These are phyloP conservation scores for Torymus auratus DNA, from an alignment of 2,888 invertebrate species.

Conservation along the genomic window DNA sequence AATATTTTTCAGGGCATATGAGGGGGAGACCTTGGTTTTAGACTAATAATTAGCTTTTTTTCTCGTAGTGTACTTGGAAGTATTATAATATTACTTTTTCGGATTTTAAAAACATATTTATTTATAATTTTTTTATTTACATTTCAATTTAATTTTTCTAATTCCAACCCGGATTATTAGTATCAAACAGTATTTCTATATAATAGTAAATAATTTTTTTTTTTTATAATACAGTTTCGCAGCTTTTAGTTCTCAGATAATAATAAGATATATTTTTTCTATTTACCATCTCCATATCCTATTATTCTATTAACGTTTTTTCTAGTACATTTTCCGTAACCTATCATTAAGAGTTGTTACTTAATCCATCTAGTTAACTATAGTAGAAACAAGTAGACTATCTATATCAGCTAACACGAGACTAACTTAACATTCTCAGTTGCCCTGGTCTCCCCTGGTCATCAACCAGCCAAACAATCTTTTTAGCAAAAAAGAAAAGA, in stretches of 20 bases:
- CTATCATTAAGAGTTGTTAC: too few relatives aligned
- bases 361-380: too few relatives aligned
- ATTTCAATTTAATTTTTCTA: constrained; percentile 12
- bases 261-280: too few relatives aligned
- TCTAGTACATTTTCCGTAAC: too few relatives aligned
- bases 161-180: neutral
- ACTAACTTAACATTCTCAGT: constrained; percentile 16
- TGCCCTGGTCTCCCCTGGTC: constrained; percentile 39
- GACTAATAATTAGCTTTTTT: constrained; percentile 12
- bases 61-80: neutral
- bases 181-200: too few relatives aligned
- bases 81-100: neutral
- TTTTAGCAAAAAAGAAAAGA: constrained; percentile 41
- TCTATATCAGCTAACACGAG: too few relatives aligned
- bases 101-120: neutral
- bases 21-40: constrained; percentile 60
- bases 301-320: too few relatives aligned
- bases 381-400: too few relatives aligned
- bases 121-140: constrained; percentile 2
- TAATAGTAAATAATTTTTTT: too few relatives aligned
- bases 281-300: too few relatives aligned
- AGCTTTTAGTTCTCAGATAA: too few relatives aligned
- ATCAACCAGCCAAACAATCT: constrained; percentile 31
- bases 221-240: too few relatives aligned
- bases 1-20: constrained; percentile 25